Conservation (phyloP, 2,888 invertebrate species). For the Axea sp. region DNA sequence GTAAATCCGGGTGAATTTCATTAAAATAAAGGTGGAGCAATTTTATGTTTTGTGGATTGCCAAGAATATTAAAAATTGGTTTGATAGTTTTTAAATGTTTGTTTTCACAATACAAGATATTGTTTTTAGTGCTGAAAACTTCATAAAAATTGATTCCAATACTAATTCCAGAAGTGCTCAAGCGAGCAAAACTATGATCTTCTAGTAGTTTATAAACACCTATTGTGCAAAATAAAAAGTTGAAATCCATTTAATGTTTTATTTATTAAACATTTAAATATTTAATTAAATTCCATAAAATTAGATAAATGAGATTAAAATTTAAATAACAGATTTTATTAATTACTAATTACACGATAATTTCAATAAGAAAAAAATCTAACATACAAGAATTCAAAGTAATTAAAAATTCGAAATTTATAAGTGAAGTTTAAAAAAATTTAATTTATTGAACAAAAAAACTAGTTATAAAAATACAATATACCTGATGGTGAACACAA, state of each 20-base stretch:
- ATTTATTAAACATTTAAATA: too few species aligned
- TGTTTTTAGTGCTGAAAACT: conserved; percentile 63
- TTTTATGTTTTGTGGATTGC: conserved; percentile 24
- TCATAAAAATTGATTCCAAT: conserved; percentile 68
- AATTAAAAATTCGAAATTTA: too few species aligned
- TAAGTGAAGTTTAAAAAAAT: too few species aligned
- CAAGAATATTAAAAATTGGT: conserved; percentile 64
- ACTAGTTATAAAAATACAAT: too few species aligned
- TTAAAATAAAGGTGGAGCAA: conserved; percentile 54
- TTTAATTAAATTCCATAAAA: too few species aligned
- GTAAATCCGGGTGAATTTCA: conserved; percentile 59
- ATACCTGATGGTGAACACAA: conserved; percentile 70
- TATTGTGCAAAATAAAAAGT: neutral
- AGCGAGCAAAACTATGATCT: conserved; percentile 62
- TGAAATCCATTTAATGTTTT: neutral
- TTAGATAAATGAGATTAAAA: too few species aligned
- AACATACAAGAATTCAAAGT: too few species aligned
- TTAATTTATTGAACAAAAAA: too few species aligned
- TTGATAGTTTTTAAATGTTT: conserved; percentile 66
- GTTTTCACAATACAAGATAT: conserved; percentile 66
- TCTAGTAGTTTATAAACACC: conserved; percentile 69
- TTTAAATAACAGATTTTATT: too few species aligned
- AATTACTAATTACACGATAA: too few species aligned
- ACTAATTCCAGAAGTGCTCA: conserved; percentile 70
- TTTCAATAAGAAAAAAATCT: too few species aligned